Evolutionary conservation across 2,113 vertebrate genomes (phyloP), one percentile per base, ranked within the genome.

Genomic region (Euleptes europaea): DNA sequence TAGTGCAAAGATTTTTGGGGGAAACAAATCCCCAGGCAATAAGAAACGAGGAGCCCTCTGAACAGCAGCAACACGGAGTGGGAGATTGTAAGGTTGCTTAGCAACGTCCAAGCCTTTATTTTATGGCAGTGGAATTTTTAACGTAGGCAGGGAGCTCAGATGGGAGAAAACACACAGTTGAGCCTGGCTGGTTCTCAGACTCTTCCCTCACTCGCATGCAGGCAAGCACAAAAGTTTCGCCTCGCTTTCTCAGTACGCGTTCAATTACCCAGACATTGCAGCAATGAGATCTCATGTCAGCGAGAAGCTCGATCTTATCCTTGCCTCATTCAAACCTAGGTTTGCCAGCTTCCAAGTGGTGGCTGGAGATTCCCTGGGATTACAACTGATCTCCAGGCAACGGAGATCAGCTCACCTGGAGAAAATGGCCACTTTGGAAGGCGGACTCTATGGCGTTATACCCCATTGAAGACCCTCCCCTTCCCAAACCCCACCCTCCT

Each of bases 61-160:
- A 79, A 67, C 42, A 63, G 47, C 63, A 77, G 54, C 76, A 49
- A 79, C 33, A 72, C 40, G 4, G 81, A 83, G 81, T 83, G 80
- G 81, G 81, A 83, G 76, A 84, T 42, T 35, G 57, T 78, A 83
- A 57, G 44, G 86, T 87, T 87, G 81, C 86, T 42, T 87, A 87
- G 86, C 86, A 87, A 87, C 86, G 1, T 79, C 75, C 86, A 84
- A 87, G 60, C 81, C 76, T 69, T 73, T 87, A 72, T 83, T 83
- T 87, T 83, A 72, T 65, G 42, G 80, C 70, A 65, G 54, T 40
- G 63, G 51, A 47, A 8, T 71, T 83, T 79, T 65, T 54, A 63
- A 79, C 73, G 81, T 73, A 35, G 80, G 86, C 86, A 66, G 81
- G 44, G 44, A 83, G 42, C 67, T 79, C 54, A 65, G 84, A 85